A percentile compares a stretch with the other conserved stretches of the same genome.
Evolutionary conservation across 2,888 invertebrate genomes (phyloP).

Genomic region (Himalopsyche japonica): DNA sequence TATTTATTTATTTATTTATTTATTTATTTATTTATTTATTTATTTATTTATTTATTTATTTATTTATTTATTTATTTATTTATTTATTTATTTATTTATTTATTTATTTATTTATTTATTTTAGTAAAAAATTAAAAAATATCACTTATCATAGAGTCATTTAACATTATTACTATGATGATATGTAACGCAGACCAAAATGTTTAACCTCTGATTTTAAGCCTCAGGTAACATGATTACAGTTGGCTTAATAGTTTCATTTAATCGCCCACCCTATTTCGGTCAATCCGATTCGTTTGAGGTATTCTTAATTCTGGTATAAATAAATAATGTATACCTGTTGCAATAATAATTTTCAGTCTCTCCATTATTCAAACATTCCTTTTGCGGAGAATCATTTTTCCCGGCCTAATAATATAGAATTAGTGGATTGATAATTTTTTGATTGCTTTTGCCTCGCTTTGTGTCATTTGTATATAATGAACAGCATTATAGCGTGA

Average conservation of each 20-base stretch:
- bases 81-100: too few species aligned
- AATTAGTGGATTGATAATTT: background rate
- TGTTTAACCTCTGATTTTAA: background rate
- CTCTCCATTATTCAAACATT: constrained; percentile 8
- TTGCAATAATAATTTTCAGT: constrained; percentile 1
- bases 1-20: too few species aligned
- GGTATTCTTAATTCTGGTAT: background rate
- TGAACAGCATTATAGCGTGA: background rate
- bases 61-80: too few species aligned
- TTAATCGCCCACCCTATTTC: constrained; percentile 3
- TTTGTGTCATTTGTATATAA: constrained; percentile 28
- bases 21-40: too few species aligned
- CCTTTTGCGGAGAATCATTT: background rate
- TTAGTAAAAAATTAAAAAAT: too few species aligned
- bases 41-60: too few species aligned
- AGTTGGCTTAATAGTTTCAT: constrained; percentile 14
- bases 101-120: too few species aligned
- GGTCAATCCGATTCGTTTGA: constrained; percentile 1
- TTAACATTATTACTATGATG: too few species aligned
- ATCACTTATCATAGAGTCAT: too few species aligned
- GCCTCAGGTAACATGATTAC: constrained; percentile 25
- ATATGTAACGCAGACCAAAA: background rate
- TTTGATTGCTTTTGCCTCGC: background rate
- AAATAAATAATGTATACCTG: background rate
- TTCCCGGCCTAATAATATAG: background rate